Evolutionary conservation across 2,888 invertebrate species (phyloP).

Genomic region (Crepidodera aurea): DNA sequence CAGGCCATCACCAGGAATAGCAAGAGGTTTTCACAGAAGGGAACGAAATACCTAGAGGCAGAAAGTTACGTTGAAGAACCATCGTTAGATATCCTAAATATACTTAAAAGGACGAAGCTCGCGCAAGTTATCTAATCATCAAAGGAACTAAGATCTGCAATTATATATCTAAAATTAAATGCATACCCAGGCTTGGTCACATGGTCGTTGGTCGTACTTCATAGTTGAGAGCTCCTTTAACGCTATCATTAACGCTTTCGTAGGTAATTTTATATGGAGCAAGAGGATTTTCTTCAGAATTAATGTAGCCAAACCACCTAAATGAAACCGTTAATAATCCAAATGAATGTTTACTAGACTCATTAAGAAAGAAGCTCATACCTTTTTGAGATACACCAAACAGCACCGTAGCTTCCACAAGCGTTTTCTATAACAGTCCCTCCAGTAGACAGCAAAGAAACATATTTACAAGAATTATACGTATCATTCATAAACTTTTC

Average conservation of each 20-base stretch:
- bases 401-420: conserved; percentile 73
- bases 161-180: too few relatives aligned
- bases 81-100: too few relatives aligned
- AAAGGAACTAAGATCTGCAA: too few relatives aligned
- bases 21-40: too few relatives aligned
- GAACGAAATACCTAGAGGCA: too few relatives aligned
- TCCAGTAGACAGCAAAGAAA: conserved; percentile 80
- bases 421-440: conserved; percentile 78
- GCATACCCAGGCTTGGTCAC: conserved; percentile 68
- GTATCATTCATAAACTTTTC: conserved; percentile 72
- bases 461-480: conserved; percentile 81
- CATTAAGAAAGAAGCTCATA: conserved; percentile 43
- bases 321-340: too few relatives aligned
- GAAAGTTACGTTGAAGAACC: too few relatives aligned
- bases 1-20: too few relatives aligned
- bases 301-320: conserved; percentile 72
- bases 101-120: too few relatives aligned
- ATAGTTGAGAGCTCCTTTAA: conserved; percentile 61
- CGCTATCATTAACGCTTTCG: conserved; percentile 57
- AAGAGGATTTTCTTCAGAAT: conserved; percentile 57
- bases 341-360: neutral
- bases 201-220: conserved; percentile 64
- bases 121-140: too few relatives aligned
- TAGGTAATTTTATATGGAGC: conserved; percentile 73
- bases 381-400: conserved; percentile 70